Conservation (phyloP, 2,888 invertebrate species). For the Machimus atricapillus region DNA sequence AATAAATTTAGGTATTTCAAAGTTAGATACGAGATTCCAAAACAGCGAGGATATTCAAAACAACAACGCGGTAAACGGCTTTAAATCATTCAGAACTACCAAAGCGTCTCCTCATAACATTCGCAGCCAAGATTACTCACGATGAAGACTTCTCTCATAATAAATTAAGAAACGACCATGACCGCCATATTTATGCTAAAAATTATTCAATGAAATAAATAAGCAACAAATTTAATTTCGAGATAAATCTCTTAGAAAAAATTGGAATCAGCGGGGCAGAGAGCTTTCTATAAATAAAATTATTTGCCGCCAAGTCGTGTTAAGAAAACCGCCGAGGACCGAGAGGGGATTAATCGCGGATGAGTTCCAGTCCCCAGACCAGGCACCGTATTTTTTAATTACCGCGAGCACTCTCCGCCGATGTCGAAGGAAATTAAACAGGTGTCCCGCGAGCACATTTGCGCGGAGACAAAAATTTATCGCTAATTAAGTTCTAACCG, state of each 20-base stretch:
- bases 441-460: background rate
- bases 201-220: background rate
- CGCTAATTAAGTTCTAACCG: background rate
- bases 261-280: background rate
- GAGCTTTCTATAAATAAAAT: background rate
- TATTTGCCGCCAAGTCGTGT: background rate
- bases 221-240: background rate
- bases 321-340: background rate
- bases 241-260: background rate
- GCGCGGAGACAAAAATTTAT: background rate
- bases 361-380: background rate
- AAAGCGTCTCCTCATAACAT: background rate
- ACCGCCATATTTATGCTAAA: background rate
- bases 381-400: background rate
- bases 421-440: conserved; percentile 9
- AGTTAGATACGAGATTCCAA: background rate
- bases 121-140: background rate
- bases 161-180: background rate
- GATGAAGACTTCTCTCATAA: background rate
- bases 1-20: background rate
- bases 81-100: background rate
- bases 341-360: background rate
- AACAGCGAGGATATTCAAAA: background rate
- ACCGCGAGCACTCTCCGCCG: background rate
- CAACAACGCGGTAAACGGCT: background rate